A percentile compares a stretch with the other conserved stretches of the same genome.
Conservation (phyloP, 2,888 invertebrate genomes). For the Mamestra brassicae region DNA sequence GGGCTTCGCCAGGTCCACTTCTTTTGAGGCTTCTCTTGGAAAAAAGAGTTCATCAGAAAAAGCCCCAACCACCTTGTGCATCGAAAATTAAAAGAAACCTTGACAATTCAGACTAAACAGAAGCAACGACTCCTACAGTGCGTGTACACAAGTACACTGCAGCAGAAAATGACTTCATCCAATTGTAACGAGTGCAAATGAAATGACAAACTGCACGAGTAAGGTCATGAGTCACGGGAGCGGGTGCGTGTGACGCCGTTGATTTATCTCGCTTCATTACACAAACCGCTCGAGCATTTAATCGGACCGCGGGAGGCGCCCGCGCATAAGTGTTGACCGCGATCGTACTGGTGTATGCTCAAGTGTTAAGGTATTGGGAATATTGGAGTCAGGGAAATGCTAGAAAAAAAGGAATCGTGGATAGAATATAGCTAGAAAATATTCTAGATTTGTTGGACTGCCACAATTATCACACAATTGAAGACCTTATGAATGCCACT, state of each 20-base stretch:
- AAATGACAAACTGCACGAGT: slow-evolving; percentile 68
- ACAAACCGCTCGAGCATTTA: slow-evolving; percentile 80
- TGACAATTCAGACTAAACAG: not conserved
- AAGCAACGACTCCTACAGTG: not conserved
- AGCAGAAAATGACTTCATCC: slow-evolving; percentile 66
- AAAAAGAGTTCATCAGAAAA: too few species aligned
- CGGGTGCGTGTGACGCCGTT: slow-evolving; percentile 83
- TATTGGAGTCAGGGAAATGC: not conserved
- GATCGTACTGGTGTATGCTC: slow-evolving; percentile 70
- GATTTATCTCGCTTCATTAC: slow-evolving; percentile 89
- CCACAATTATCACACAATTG: too few species aligned
- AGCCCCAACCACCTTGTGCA: too few species aligned
- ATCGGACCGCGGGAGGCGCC: slow-evolving; percentile 78
- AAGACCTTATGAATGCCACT: too few species aligned
- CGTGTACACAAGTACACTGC: slow-evolving; percentile 14
- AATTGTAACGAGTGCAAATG: slow-evolving; percentile 66
- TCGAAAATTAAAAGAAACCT: too few species aligned
- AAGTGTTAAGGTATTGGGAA: slow-evolving; percentile 45
- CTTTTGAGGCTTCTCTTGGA: too few species aligned
- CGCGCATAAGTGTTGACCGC: slow-evolving; percentile 75
- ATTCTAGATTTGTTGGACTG: not conserved
- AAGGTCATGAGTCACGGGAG: slow-evolving; percentile 77
- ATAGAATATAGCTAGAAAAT: not conserved
- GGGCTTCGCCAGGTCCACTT: too few species aligned
- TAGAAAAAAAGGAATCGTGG: not conserved